These are phyloP conservation scores for Phyllostomus hastatus DNA, from an alignment of 2,113 vertebrate species.

Conservation along the genomic window DNA sequence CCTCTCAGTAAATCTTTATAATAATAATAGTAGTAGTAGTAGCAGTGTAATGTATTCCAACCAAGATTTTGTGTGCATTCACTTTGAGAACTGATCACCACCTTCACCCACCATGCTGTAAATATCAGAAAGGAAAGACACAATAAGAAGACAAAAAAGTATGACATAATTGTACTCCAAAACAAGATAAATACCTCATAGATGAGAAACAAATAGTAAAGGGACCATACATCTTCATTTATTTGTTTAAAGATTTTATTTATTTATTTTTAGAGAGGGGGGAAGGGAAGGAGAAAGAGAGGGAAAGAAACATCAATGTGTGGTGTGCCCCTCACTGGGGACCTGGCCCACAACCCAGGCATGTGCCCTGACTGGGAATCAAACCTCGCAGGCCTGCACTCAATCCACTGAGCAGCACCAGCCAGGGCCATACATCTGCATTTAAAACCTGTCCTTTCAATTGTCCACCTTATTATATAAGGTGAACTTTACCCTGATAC, in stretches of 20 bases:
- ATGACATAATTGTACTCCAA: neutral
- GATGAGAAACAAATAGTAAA: neutral
- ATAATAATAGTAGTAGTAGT: neutral
- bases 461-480: neutral
- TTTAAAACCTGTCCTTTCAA: neutral
- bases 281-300: too few relatives aligned
- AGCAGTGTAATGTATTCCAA: neutral
- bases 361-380: too few relatives aligned
- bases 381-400: too few relatives aligned
- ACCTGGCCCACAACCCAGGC: too few relatives aligned
- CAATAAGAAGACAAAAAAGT: neutral
- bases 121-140: neutral
- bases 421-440: neutral
- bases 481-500: neutral
- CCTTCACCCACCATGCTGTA: neutral
- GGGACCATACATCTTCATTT: neutral
- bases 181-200: neutral
- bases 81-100: neutral
- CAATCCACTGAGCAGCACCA: too few relatives aligned
- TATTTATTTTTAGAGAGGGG: too few relatives aligned
- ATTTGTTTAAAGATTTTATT: too few relatives aligned
- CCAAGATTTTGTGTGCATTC: neutral
- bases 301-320: too few relatives aligned
- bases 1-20: neutral
- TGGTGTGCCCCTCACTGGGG: too few relatives aligned